Conservation (phyloP, 2,888 invertebrate genomes). For the Parnassius apollo region DNA sequence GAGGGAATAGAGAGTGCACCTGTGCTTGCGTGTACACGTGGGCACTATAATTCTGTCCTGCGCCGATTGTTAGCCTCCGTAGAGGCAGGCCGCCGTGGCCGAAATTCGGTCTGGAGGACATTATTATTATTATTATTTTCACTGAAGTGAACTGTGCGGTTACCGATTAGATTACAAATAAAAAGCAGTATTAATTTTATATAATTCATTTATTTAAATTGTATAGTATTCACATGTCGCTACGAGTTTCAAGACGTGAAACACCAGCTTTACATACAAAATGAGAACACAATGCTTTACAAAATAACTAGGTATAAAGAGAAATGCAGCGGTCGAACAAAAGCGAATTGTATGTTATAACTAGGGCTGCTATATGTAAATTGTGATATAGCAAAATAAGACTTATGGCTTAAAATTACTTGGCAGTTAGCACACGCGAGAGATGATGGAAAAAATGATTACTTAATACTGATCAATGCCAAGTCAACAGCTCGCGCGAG, state of each 20-base stretch:
- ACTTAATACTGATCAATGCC: conserved; percentile 73
- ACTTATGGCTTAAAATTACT: conserved; percentile 50
- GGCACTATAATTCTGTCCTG: no score
- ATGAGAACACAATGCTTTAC: conserved; percentile 76
- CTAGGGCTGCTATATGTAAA: conserved; percentile 52
- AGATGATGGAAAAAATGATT: conserved; percentile 31
- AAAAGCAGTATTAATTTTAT: conserved; percentile 55
- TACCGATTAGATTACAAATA: conserved; percentile 29
- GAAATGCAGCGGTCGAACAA: conserved; percentile 74
- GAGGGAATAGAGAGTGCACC: no score
- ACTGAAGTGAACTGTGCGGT: neutral
- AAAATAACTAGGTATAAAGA: conserved; percentile 69
- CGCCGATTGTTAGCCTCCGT: no score
- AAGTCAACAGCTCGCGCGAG: conserved; percentile 51
- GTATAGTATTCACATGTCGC: conserved; percentile 79
- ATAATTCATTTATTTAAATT: conserved; percentile 81
- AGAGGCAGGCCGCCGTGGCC: no score
- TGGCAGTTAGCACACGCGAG: conserved; percentile 49
- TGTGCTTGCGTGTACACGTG: no score
- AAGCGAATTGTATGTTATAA: conserved; percentile 57
- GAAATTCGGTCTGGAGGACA: no score
- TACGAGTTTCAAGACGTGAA: conserved; percentile 69
- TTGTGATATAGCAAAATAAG: conserved; percentile 42
- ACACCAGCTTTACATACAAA: conserved; percentile 75
- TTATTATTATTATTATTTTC: no score